Base-by-base conservation (phyloP, 2,888 invertebrate genomes). In the Cryptocephalus moraei region DNA sequence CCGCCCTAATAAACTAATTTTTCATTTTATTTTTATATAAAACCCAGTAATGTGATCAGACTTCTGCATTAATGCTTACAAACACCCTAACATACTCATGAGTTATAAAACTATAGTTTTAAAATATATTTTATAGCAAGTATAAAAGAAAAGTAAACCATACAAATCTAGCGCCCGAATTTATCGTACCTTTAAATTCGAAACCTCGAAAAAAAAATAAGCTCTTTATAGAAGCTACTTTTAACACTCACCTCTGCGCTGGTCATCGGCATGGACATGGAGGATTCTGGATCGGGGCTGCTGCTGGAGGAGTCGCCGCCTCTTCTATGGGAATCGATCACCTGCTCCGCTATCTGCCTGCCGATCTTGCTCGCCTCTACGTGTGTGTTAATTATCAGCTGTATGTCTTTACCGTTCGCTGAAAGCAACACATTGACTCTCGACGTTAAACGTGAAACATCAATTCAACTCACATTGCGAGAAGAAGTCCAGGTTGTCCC, bases 361-460 rank as follows among this genome's bases (percentile, higher is more conserved):
- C 91, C 90, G 54, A 91, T 89, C 74, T 88, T 86, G 64, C 86
- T 86, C 39, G 86, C 86, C 69, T 89, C 88, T 46, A 88, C 79
- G 58, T 86, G 84, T 49, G 82, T 84, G 58, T 81, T 84, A 56
- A 86, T 84, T 56, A 85, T 71, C 53, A 77, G 74, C 64, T 84
- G 81, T 70, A 86, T 80, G 58, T 82, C 81, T 53, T 76, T 72
- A 50, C 79, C 81, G 51, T 75, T 75, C 52, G 75, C 67, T 59
- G 45, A 49, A 56, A 55, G 36, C 48, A 46, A 12, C 44, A 22
- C 6, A 36, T 22, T 9, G 8, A 32, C 2, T 1, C 33, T 39
- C 8, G 38, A 12, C 32, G 41, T 8, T 9, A 9, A 22, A 33
- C 10, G 48, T n/a, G 10, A 10, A 9, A 12, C 6, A 32, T 39